These are phyloP conservation scores for Hymenochirus boettgeri DNA, from an alignment of 2,113 vertebrate genomes.

Conservation along the genomic window DNA sequence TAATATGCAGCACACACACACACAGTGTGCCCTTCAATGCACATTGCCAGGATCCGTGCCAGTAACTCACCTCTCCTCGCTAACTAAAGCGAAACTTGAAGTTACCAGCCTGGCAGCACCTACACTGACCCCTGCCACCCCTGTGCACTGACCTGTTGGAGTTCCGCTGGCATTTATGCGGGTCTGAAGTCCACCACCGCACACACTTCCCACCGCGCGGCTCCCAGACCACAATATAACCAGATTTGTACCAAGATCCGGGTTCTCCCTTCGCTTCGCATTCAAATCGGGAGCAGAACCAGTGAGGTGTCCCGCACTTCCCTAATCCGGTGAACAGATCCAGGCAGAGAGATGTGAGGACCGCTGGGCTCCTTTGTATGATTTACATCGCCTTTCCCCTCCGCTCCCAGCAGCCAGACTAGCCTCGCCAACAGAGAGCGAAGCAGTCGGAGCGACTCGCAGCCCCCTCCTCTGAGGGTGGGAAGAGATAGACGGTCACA, in stretches of 20 bases:
- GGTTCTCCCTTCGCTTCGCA: neutral
- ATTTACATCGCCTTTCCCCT: conserved; percentile 22
- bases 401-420: conserved; percentile 20
- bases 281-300: neutral
- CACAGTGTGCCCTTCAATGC: neutral
- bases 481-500: conserved; percentile 37
- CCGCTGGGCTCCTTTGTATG: conserved; percentile 15
- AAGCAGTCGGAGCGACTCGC: neutral
- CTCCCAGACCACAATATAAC: neutral
- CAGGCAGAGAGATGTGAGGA: neutral
- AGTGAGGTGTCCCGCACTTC: neutral
- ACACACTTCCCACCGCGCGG: neutral
- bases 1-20: neutral
- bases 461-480: conserved; percentile 32
- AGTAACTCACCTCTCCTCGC: no score
- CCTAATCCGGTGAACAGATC: neutral
- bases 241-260: neutral
- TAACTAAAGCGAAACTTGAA: no score
- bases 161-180: conserved; percentile 41
- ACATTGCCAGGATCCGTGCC: no score
- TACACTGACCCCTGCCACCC: no score
- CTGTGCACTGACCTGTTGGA: conserved; percentile 28
- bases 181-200: conserved; percentile 8
- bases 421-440: conserved; percentile 23
- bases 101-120: no score